These are phyloP conservation scores for Standfussiana lucernea DNA, from an alignment of 2,888 invertebrate genomes.

Conservation along the genomic window DNA sequence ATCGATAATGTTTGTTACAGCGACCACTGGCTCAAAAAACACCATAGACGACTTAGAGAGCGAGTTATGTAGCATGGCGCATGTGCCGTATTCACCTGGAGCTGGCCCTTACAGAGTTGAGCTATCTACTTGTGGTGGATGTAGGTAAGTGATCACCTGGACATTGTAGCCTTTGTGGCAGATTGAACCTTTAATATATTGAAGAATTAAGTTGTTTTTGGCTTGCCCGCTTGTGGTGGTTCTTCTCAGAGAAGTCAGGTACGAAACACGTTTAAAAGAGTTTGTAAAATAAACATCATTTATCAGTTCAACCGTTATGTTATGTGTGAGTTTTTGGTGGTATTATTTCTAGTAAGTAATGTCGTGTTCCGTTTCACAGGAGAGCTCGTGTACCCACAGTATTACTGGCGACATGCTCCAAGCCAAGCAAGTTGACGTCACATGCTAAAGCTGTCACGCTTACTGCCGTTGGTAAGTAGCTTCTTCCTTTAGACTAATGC, in stretches of 20 bases:
- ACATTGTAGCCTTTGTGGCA: background rate
- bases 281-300: no score
- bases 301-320: no score
- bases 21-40: conserved; percentile 68
- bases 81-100: conserved; percentile 94
- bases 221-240: no score
- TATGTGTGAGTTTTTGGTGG: background rate
- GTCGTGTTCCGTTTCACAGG: conserved; percentile 80
- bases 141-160: conserved; percentile 75
- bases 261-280: no score
- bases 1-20: conserved; percentile 62
- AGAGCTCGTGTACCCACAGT: conserved; percentile 97
- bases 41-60: conserved; percentile 73
- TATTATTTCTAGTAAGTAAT: background rate
- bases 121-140: conserved; percentile 80
- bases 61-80: conserved; percentile 86
- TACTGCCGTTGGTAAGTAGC: conserved; percentile 84
- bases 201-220: no score
- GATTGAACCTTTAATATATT: background rate
- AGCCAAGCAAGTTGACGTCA: conserved; percentile 94
- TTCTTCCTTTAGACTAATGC: background rate
- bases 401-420: conserved; percentile 96
- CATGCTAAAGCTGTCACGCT: conserved; percentile 90
- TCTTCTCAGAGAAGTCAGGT: no score
- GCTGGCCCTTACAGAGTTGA: conserved; percentile 84